phyloP scores from a whole-genome alignment of 2,797 vertebrate species.

The Phrynocephalus guinanensis region DNA sequence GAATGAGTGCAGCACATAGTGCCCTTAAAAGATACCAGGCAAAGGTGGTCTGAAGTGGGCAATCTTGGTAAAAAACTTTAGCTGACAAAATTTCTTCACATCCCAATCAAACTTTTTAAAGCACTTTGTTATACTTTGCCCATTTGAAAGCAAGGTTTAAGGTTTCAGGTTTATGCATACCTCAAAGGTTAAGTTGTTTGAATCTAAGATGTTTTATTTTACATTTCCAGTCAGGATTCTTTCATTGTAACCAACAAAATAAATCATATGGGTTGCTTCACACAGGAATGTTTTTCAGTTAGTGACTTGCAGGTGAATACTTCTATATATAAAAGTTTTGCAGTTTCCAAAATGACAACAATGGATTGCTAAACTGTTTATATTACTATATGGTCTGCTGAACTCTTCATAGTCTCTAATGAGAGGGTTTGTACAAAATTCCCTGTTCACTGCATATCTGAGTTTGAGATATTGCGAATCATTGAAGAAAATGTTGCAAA shows the following conservation, averaged over 20 bases:
- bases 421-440: slow-evolving; percentile 25
- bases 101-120: too few species aligned
- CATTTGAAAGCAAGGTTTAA: too few species aligned
- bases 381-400: neutral
- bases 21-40: too few species aligned
- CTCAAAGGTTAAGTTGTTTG: too few species aligned
- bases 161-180: too few species aligned
- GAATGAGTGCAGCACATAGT: neutral
- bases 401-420: neutral
- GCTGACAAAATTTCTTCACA: too few species aligned
- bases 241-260: neutral
- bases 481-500: slow-evolving; percentile 24
- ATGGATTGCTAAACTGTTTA: neutral
- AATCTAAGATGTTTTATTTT: neutral
- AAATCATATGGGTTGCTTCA: neutral
- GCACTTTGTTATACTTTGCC: too few species aligned
- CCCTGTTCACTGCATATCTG: slow-evolving; percentile 29
- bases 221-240: fast-evolving
- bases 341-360: neutral
- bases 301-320: neutral
- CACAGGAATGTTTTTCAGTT: neutral
- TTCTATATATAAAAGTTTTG: neutral
- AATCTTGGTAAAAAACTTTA: too few species aligned
- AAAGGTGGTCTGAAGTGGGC: too few species aligned
- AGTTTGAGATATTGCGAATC: slow-evolving; percentile 32